Conservation (phyloP, 92 coral and sea anemone species). For the Ricordea florida region DNA sequence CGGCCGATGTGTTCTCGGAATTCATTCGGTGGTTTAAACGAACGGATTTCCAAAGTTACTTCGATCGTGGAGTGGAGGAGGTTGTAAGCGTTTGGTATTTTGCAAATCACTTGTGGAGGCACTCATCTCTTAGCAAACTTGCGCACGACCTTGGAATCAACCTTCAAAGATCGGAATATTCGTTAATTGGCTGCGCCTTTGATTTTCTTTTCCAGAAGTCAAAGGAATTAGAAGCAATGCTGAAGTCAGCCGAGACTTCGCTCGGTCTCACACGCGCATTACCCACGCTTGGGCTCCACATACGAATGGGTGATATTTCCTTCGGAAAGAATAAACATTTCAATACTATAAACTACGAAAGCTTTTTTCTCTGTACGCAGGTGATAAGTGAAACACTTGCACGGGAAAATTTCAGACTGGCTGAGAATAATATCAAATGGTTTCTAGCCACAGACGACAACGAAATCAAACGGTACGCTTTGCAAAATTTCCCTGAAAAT, state of each 20-base stretch:
- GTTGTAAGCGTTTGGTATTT: constrained; percentile 68
- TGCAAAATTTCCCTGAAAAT: constrained; percentile 29
- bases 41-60: constrained; percentile 32
- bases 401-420: not conserved
- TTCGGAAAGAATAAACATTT: constrained; percentile 15
- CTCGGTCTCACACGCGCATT: not conserved
- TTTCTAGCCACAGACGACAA: constrained; percentile 67
- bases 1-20: constrained; percentile 2
- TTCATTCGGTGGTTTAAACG: constrained; percentile 44
- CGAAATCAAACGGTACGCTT: constrained; percentile 34
- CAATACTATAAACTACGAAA: constrained; percentile 29
- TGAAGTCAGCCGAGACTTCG: constrained; percentile 9
- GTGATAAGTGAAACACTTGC: not conserved
- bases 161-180: not conserved
- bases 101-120: constrained; percentile 53
- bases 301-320: constrained; percentile 70
- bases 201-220: constrained; percentile 66
- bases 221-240: constrained; percentile 20
- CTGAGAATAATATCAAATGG: constrained; percentile 34
- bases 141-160: constrained; percentile 16
- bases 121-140: constrained; percentile 20
- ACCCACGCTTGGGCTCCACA: constrained; percentile 55
- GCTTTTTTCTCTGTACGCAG: constrained; percentile 55
- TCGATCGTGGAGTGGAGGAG: constrained; percentile 51
- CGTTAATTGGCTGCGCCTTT: constrained; percentile 56